Conservation (phyloP, 2,888 invertebrate species). For the Eremobia ochroleuca region DNA sequence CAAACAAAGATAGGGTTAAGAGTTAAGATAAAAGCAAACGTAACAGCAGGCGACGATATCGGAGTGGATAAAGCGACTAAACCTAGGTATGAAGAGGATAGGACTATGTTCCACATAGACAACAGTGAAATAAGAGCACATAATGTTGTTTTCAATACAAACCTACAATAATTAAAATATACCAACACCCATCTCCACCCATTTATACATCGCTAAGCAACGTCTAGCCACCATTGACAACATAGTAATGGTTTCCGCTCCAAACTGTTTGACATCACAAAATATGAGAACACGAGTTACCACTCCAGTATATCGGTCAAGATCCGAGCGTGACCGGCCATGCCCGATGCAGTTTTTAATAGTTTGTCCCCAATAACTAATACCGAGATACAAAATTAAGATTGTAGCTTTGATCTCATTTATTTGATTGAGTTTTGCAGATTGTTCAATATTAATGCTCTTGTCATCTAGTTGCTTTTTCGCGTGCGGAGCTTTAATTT, state of each 20-base stretch:
- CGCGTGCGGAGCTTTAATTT: background rate
- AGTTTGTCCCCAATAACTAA: slow-evolving; percentile 51
- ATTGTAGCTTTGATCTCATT: slow-evolving; percentile 58
- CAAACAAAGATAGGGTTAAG: background rate
- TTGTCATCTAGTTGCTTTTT: slow-evolving; percentile 9
- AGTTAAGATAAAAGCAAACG: background rate
- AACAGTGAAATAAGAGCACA: background rate
- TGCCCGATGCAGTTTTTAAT: slow-evolving; percentile 63
- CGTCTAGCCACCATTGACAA: slow-evolving; percentile 55
- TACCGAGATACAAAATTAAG: slow-evolving; percentile 42
- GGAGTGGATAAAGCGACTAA: background rate
- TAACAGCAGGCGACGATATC: background rate
- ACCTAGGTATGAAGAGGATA: background rate
- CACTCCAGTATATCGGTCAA: slow-evolving; percentile 75
- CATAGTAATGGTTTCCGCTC: slow-evolving; percentile 66
- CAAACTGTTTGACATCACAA: slow-evolving; percentile 66
- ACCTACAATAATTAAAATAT: background rate
- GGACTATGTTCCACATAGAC: background rate
- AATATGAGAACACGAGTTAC: slow-evolving; percentile 74
- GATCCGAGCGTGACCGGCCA: slow-evolving; percentile 60
- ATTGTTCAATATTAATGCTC: slow-evolving; percentile 28
- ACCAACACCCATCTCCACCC: slow-evolving; percentile 7
- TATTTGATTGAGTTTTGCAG: slow-evolving; percentile 53
- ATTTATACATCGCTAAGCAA: slow-evolving; percentile 10
- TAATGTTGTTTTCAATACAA: background rate